These are phyloP conservation scores for Rhamphomyia laevipes DNA, from an alignment of 2,888 invertebrate species.

Conservation along the genomic window DNA sequence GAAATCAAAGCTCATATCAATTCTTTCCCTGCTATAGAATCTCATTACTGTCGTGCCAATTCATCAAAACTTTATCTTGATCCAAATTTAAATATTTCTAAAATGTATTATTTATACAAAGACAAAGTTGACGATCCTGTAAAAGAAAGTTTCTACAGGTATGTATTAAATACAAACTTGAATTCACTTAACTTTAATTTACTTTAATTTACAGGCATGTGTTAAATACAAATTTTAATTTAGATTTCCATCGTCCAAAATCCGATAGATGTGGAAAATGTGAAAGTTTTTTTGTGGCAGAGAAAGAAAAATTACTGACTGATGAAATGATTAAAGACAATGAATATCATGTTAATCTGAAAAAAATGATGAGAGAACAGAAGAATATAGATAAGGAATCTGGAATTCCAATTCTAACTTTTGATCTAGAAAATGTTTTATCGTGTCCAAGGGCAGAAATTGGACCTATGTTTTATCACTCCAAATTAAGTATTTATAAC, in stretches of 20 bases:
- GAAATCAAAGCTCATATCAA: not conserved
- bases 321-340: not conserved
- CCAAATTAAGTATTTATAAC: slow-evolving; percentile 2
- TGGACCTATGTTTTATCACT: slow-evolving; percentile 2
- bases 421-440: slow-evolving; percentile 7
- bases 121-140: not conserved
- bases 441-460: slow-evolving; percentile 2
- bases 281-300: slow-evolving; percentile 4
- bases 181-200: slow-evolving; percentile 2
- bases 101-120: not conserved
- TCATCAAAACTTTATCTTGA: not conserved
- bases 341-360: not conserved
- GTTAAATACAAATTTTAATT: slow-evolving; percentile 5
- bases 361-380: slow-evolving; percentile 2
- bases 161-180: slow-evolving; percentile 4
- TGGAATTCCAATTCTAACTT: slow-evolving; percentile 2
- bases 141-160: not conserved
- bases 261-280: slow-evolving; percentile 8
- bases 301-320: slow-evolving; percentile 3
- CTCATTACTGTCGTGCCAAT: not conserved
- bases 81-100: not conserved
- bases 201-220: slow-evolving; percentile 5
- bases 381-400: slow-evolving; percentile 3
- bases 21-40: not conserved
- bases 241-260: slow-evolving; percentile 7